Base-by-base conservation (phyloP, 2,113 vertebrate genomes). In the Spea bombifrons region DNA sequence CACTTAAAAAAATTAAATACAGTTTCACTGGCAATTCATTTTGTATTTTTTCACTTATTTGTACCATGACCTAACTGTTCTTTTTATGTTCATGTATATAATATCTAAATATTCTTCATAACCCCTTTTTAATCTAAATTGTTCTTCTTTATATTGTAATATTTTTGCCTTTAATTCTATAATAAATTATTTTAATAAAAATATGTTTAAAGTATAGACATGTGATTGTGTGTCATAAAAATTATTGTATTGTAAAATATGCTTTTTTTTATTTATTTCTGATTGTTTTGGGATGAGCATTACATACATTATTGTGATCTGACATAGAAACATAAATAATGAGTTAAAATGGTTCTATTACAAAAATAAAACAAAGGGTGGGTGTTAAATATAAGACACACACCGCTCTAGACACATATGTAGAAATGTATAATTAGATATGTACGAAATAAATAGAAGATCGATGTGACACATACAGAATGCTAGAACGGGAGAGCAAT, bases 221-320 rank as follows among this genome's bases (percentile, higher is more conserved):
- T 8, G 4, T 2, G n/a, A n/a, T n/a, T n/a, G 30, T 30, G 1
- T 30, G 30, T 30, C 30, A 1, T 30, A 30, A 30, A 30, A 30
- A 17, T 10, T 12, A 53, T 71, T 17, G 17, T 5, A 10, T 53
- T 52, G 7, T 30, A 65, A 66, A 17, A 66, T 66, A 66, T 13
- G 8, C 15, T 66, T 66, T 66, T 45, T 45, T 46, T 10, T 2
- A 3, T 30, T 43, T 3, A 6, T 64, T 64, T 4, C 6, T 45
- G 43, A 46, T 17, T 30, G 30, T 30, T 45, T 30, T 45, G 44
- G 65, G 30, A 52, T n/a, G 52, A 17, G 44, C 66, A 73, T 44
- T 48, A 2, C 12, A 47, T 55, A 71, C 59, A 80, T 80, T 80
- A 61, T 48, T 63, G 71, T 80, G 63, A 71, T 49, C 50, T 80